Percentiles rank a stretch among this genome's conserved stretches.
phyloP scores from a whole-genome alignment of 2,797 vertebrate species.

The Coregonus sp. region DNA sequence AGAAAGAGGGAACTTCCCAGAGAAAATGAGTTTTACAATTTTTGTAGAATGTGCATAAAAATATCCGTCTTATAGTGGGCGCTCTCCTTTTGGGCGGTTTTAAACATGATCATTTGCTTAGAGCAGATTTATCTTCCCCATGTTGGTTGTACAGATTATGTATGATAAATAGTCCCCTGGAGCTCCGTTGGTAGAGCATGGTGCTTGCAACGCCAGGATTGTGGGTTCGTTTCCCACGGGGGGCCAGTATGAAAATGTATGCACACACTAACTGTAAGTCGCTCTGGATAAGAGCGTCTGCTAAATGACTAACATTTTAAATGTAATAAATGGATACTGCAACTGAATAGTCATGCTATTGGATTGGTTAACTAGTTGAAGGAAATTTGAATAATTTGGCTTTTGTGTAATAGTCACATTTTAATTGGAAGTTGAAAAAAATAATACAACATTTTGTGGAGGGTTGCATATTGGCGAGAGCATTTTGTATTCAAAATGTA shows the following conservation, averaged over 20 bases:
- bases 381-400: neutral
- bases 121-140: neutral
- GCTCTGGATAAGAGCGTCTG: no score
- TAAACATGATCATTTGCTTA: neutral
- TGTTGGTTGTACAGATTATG: neutral
- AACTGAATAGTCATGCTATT: neutral
- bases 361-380: neutral
- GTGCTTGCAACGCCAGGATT: no score
- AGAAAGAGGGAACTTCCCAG: conserved; percentile 37
- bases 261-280: no score
- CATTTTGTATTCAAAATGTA: neutral
- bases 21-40: conserved; percentile 21
- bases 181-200: no score
- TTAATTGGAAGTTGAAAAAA: neutral
- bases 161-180: neutral
- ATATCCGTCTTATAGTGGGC: neutral
- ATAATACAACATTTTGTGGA: neutral
- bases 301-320: no score
- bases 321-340: neutral
- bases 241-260: no score
- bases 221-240: no score
- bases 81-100: neutral
- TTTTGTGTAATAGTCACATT: neutral
- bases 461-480: neutral
- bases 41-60: neutral